Evolutionary conservation across 2,113 vertebrate species (phyloP), one percentile per base, ranked within the genome.

Genomic region (Corythornis madagascariensis): DNA sequence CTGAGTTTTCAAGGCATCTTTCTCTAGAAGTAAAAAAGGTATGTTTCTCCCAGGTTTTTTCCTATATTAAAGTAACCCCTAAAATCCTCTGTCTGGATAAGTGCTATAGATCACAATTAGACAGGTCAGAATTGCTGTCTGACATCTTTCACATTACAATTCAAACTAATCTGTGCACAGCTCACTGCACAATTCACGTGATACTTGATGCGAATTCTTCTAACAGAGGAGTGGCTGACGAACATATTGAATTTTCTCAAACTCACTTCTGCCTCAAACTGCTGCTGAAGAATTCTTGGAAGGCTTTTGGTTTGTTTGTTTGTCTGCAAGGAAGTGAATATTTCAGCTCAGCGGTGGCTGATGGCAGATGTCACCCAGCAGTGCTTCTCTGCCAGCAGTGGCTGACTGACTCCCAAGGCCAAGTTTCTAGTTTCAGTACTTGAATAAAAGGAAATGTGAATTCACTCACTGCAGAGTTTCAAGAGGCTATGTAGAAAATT

Each of bases 301-400:
- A 74, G 61, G 77, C 5, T 80, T 66, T 65, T 72, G 28, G 33
- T 33, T 82, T 75, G 29, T 33, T 78, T 61, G 33, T 29, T 59
- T 85, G 47, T 40, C 81, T 77, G 69, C 64, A 83, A 70, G 86
- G 67, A 86, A 52, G 31, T 19, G 80, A 92, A 42, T 56, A 31
- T 86, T 88, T 38, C 86, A 78, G 73, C 89, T 92, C 94, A 81
- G 83, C 8, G 0, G 88, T 90, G 76, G 64, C 80, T 67, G 91
- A 4, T 84, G 91, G 59, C 94, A 94, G 94, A 94, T 95, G 94
- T 82, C 91, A 92, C 91, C 93, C 92, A 93, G 91, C 95, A 93
- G 94, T 90, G 77, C 43, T 81, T 35, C 91, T 81, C 69, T 40
- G 17, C 76, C 92, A 96, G 72, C 73, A 88, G 89, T 74, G 80